Conservation (phyloP, 2,888 invertebrate genomes). For the Hedychridium roseum region DNA sequence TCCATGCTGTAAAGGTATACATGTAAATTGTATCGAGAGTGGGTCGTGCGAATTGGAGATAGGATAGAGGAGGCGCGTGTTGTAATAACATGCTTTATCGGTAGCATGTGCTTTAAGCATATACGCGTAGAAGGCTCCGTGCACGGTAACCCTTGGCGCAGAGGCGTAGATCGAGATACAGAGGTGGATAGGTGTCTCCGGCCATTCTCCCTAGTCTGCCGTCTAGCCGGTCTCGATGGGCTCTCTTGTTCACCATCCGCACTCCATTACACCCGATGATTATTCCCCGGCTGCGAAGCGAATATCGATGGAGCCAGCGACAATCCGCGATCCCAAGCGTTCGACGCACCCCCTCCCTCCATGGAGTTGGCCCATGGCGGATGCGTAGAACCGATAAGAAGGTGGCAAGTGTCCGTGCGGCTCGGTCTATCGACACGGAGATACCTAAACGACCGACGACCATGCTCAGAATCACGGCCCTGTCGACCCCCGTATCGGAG, state of each 20-base stretch:
- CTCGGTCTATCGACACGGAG: too few relatives aligned
- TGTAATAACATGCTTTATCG: conserved; percentile 42
- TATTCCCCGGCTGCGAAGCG: conserved; percentile 45
- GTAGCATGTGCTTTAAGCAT: conserved; percentile 10
- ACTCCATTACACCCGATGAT: conserved; percentile 45
- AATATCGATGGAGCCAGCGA: conserved; percentile 37
- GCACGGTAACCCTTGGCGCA: too few relatives aligned
- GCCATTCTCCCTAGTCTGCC: neutral
- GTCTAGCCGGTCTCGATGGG: conserved; percentile 21
- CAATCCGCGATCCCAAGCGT: conserved; percentile 23
- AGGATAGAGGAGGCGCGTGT: conserved; percentile 37
- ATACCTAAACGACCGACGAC: too few relatives aligned
- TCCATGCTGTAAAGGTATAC: too few relatives aligned
- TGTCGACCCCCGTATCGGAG: too few relatives aligned
- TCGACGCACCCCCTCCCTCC: conserved; percentile 20
- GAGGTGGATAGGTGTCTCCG: too few relatives aligned
- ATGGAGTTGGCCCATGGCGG: conserved; percentile 12
- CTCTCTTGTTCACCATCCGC: conserved; percentile 20
- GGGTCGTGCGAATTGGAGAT: conserved; percentile 41
- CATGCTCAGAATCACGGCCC: too few relatives aligned
- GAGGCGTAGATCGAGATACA: too few relatives aligned
- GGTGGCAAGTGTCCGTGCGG: too few relatives aligned
- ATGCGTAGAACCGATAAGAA: conserved; percentile 9
- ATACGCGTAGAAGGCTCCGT: too few relatives aligned
- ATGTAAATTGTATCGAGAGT: too few relatives aligned